A percentile compares a stretch with the other conserved stretches of the same genome.
phyloP scores from a whole-genome alignment of 1,140 invertebrate genomes.

The Coptotermes formosanus region DNA sequence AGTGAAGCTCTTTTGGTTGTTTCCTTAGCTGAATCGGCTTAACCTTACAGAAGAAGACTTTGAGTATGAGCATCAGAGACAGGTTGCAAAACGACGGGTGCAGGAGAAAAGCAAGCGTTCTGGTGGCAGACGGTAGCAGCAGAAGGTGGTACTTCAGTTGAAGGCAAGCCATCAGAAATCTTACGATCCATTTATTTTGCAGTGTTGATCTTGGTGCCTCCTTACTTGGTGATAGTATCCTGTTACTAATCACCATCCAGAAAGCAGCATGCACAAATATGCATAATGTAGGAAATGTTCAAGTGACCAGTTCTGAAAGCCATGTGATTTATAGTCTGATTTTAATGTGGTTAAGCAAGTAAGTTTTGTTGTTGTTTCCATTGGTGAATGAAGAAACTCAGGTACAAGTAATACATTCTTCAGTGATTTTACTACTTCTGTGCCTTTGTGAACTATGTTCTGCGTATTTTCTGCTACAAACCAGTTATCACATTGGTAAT shows the following conservation, averaged over 20 bases:
- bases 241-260: neutral
- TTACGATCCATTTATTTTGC: neutral
- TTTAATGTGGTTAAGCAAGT: neutral
- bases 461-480: too few relatives aligned
- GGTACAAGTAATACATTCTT: neutral
- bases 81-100: slow-evolving; percentile 44
- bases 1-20: too few relatives aligned
- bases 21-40: slow-evolving; percentile 54
- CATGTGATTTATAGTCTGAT: neutral
- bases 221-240: neutral
- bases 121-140: neutral
- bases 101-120: slow-evolving; percentile 10
- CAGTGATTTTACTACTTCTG: too few relatives aligned
- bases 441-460: too few relatives aligned
- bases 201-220: neutral
- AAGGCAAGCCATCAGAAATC: neutral
- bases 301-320: neutral
- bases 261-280: neutral
- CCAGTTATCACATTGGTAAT: too few relatives aligned
- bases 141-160: neutral
- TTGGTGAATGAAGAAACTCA: neutral
- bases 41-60: slow-evolving; percentile 81
- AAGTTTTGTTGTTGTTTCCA: neutral
- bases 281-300: neutral
- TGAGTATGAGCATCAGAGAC: slow-evolving; percentile 76